A percentile compares a stretch with the other conserved stretches of the same genome.
phyloP scores from a whole-genome alignment of 2,113 vertebrate species.

The Ochotona princeps region DNA sequence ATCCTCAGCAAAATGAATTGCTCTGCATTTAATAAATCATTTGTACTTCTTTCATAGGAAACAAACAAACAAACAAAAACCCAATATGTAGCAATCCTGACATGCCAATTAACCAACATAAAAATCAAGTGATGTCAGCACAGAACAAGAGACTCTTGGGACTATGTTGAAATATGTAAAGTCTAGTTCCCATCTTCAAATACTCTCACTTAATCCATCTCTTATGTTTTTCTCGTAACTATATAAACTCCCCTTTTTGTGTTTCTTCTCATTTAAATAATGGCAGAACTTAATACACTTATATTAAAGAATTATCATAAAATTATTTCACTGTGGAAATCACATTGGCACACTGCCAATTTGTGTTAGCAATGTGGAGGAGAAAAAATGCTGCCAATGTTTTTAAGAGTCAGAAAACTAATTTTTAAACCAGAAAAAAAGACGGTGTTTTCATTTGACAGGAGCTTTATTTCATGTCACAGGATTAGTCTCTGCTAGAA shows the following conservation, averaged over 20 bases:
- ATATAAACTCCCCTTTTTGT: background rate
- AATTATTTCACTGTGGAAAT: conserved; percentile 63
- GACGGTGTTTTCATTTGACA: conserved; percentile 38
- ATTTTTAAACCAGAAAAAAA: conserved; percentile 57
- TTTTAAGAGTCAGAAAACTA: conserved; percentile 54
- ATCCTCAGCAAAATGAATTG: background rate
- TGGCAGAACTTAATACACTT: conserved; percentile 4
- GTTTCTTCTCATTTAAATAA: conserved; percentile 50
- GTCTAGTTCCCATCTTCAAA: background rate
- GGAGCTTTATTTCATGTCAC: conserved; percentile 29
- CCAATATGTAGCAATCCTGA: background rate
- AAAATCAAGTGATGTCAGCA: background rate
- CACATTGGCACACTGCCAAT: background rate
- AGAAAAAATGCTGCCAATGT: conserved; percentile 38
- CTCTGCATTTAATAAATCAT: background rate
- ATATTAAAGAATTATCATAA: conserved; percentile 42
- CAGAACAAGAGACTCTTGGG: background rate
- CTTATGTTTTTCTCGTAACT: background rate
- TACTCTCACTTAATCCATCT: background rate
- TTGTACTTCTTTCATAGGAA: background rate
- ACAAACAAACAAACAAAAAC: background rate
- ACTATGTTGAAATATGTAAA: background rate
- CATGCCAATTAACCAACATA: conserved; percentile 2
- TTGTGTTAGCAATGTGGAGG: conserved; percentile 10
- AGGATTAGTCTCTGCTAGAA: conserved; percentile 28